phyloP scores from a whole-genome alignment of 2,888 invertebrate species.

The Dryocosmus kuriphilus region DNA sequence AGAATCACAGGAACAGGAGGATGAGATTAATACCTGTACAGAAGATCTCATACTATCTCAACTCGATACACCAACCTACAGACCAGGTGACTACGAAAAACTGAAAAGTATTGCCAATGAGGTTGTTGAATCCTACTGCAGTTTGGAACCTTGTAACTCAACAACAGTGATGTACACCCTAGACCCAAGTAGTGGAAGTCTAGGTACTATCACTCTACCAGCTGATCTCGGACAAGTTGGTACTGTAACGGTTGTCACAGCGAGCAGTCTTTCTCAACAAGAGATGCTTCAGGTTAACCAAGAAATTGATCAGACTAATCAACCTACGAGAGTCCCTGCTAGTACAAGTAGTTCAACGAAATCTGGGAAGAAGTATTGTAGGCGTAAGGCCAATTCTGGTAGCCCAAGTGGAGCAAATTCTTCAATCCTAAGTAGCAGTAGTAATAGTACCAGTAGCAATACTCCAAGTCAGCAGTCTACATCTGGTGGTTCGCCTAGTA shows the following conservation, averaged over 20 bases:
- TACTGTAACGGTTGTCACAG: conserved; percentile 74
- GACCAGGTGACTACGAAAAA: conserved; percentile 90
- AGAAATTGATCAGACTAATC: conserved; percentile 79
- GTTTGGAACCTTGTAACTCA: conserved; percentile 80
- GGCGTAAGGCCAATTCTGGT: conserved; percentile 79
- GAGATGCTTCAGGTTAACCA: conserved; percentile 72
- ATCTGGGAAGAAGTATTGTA: conserved; percentile 85
- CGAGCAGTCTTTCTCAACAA: conserved; percentile 63
- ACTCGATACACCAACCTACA: conserved; percentile 81
- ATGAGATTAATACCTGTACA: conserved; percentile 73
- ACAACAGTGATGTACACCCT: conserved; percentile 76
- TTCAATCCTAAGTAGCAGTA: conserved; percentile 14
- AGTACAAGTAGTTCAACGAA: too few species aligned
- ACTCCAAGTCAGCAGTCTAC: conserved; percentile 45
- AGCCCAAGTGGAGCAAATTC: conserved; percentile 62
- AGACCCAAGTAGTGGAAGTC: conserved; percentile 73
- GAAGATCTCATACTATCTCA: conserved; percentile 86
- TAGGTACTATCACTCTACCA: conserved; percentile 74
- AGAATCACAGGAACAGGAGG: conserved; percentile 75
- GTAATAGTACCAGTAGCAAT: conserved; percentile 33
- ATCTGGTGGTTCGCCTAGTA: conserved; percentile 78
- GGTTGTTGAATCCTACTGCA: conserved; percentile 87
- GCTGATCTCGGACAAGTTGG: conserved; percentile 74
- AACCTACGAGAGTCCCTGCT: too few species aligned
- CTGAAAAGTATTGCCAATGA: conserved; percentile 90